Evolutionary conservation across 2,888 invertebrate species (phyloP), one percentile per base, ranked within the genome.

Genomic region (Drosophila silvestris): DNA sequence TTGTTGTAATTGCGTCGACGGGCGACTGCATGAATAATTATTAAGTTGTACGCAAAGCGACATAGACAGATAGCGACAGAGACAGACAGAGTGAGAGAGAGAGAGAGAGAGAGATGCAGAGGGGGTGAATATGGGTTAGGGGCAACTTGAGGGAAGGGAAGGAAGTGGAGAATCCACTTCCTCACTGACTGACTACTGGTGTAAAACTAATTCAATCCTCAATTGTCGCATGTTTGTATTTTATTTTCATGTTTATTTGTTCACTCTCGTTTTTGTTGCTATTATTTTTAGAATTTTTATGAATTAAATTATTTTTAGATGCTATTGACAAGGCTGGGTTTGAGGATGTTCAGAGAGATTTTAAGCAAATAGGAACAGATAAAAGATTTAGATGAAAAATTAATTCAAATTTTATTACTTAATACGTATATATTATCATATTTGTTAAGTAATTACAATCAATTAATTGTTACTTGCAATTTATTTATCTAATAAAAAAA

Each of bases 1-100:
- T 82, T 79, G 84, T 90, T 87, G 88, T 86, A 89, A 91, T 81
- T 81, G 89, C 74, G 85, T 71, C 56, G 77, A 41, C 61, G 64
- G 77, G 86, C 86, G 70, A 89, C 88, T 91, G 88, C 90, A 91
- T 90, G 90, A 87, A 91, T 91, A 85, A 91, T 91, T 85, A 90
- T 87, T 89, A 87, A 89, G 89, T 77, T 75, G 73, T 82, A 79
- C 64, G 69, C 65, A 70, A 67, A 66, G 67, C 37, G 56, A 19
- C 26, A 56, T 35, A 66, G 39, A 41, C 28, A 3, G n/a, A 39
- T 30, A n/a, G 4, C 3, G 50, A 7, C 35, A 10, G n/a, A 12
- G 30, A 14, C n/a, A n/a, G 52, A 0, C 26, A 32, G 4, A 7
- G 33, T 14, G 57, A 22, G 62, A 68, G 39, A 28, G 30, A 4